A percentile compares a stretch with the other conserved stretches of the same genome.
Conservation (phyloP, 2,113 vertebrate genomes). For the Phaetusa simplex region DNA sequence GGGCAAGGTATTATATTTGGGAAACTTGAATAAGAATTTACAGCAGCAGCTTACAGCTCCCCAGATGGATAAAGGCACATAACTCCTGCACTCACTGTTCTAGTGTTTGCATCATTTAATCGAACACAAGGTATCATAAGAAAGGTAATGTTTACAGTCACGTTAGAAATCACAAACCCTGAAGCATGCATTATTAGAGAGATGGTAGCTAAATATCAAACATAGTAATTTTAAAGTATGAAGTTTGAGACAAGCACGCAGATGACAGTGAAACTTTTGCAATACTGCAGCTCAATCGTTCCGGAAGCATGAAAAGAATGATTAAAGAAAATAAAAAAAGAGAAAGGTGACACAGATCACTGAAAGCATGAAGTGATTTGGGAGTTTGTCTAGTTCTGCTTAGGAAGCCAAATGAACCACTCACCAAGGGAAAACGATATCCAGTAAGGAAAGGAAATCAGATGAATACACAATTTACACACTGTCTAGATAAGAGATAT, state of each 20-base stretch:
- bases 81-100: background rate
- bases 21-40: background rate
- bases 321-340: slow-evolving; percentile 18
- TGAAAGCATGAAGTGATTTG: slow-evolving; percentile 21
- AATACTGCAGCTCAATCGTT: background rate
- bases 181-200: background rate
- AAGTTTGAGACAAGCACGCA: background rate
- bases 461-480: slow-evolving; percentile 38
- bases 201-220: background rate
- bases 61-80: background rate
- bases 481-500: slow-evolving; percentile 41
- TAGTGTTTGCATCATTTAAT: background rate
- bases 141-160: background rate
- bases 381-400: slow-evolving; percentile 51
- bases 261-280: background rate
- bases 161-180: background rate
- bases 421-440: slow-evolving; percentile 12
- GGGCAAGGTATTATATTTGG: background rate
- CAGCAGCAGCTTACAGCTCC: background rate
- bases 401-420: slow-evolving; percentile 25
- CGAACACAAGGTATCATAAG: background rate
- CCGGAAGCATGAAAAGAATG: background rate
- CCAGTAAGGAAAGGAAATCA: slow-evolving; percentile 28
- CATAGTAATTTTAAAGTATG: background rate
- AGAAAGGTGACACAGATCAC: slow-evolving; percentile 1